Conservation (phyloP, 2,113 vertebrate species). For the Callospermophilus lateralis region DNA sequence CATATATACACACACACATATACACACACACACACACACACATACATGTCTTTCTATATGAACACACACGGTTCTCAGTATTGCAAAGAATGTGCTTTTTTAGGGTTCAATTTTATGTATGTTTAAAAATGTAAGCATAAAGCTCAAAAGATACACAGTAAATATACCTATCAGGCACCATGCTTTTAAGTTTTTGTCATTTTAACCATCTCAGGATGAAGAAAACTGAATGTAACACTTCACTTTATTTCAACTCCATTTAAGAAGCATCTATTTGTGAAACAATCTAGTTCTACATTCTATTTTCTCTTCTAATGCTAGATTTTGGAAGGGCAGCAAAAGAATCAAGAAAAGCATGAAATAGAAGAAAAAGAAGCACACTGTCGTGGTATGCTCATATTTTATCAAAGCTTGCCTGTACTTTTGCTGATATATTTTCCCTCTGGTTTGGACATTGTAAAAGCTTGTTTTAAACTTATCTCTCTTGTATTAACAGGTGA, state of each 20-base stretch:
- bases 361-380: conserved; percentile 41
- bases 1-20: too few relatives aligned
- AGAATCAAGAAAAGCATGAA: conserved; percentile 51
- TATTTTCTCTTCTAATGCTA: neutral
- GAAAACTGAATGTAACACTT: neutral
- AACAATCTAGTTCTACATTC: neutral
- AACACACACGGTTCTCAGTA: neutral
- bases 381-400: neutral
- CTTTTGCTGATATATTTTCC: neutral
- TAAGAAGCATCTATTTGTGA: conserved; percentile 53
- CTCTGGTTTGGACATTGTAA: conserved; percentile 28
- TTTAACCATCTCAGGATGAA: neutral
- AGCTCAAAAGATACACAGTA: neutral
- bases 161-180: neutral
- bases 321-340: conserved; percentile 35
- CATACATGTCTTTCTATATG: neutral
- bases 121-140: neutral
- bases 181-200: neutral
- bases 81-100: neutral
- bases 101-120: neutral
- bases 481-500: conserved; percentile 14
- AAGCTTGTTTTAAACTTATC: conserved; percentile 66
- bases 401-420: conserved; percentile 39
- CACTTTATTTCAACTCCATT: neutral
- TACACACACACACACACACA: too few relatives aligned